Evolutionary conservation across 2,888 invertebrate species (phyloP).

Genomic region (Agonum fuliginosum): DNA sequence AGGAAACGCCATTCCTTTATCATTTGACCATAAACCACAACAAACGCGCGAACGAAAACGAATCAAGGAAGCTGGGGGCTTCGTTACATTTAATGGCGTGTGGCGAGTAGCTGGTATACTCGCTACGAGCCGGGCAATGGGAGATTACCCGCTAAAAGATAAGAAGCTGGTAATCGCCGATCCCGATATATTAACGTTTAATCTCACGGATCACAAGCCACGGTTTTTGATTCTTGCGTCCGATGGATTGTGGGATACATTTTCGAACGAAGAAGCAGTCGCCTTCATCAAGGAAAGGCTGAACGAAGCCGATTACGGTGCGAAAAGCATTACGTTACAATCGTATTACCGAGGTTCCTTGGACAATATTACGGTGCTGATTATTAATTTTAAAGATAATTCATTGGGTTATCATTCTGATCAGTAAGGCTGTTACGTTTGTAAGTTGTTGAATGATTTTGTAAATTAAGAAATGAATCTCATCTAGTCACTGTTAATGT

Average conservation of each 20-base stretch:
- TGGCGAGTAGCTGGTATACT: slow-evolving; percentile 97
- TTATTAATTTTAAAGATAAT: slow-evolving; percentile 86
- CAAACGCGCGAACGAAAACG: slow-evolving; percentile 94
- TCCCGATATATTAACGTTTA: slow-evolving; percentile 95
- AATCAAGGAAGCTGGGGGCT: slow-evolving; percentile 96
- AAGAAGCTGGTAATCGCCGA: slow-evolving; percentile 95
- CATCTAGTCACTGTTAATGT: slow-evolving; percentile 54
- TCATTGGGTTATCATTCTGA: slow-evolving; percentile 54
- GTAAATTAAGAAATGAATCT: slow-evolving; percentile 44
- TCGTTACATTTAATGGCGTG: slow-evolving; percentile 95
- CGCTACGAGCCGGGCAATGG: slow-evolving; percentile 95
- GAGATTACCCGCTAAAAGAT: slow-evolving; percentile 96
- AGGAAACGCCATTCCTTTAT: slow-evolving; percentile 92
- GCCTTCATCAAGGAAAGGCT: slow-evolving; percentile 90
- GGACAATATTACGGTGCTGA: slow-evolving; percentile 96
- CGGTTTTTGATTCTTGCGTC: slow-evolving; percentile 94
- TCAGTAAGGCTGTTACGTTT: slow-evolving; percentile 47
- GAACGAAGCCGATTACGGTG: slow-evolving; percentile 91
- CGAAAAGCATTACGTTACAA: slow-evolving; percentile 92
- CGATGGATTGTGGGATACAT: slow-evolving; percentile 98
- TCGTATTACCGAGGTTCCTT: slow-evolving; percentile 94
- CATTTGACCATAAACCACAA: slow-evolving; percentile 97
- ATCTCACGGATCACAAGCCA: slow-evolving; percentile 89
- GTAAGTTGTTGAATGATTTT: slow-evolving; percentile 39
- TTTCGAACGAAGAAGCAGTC: slow-evolving; percentile 95